Evolutionary conservation across 2,888 invertebrate genomes (phyloP), one percentile per base, ranked within the genome.

Genomic region (Thera britannica): DNA sequence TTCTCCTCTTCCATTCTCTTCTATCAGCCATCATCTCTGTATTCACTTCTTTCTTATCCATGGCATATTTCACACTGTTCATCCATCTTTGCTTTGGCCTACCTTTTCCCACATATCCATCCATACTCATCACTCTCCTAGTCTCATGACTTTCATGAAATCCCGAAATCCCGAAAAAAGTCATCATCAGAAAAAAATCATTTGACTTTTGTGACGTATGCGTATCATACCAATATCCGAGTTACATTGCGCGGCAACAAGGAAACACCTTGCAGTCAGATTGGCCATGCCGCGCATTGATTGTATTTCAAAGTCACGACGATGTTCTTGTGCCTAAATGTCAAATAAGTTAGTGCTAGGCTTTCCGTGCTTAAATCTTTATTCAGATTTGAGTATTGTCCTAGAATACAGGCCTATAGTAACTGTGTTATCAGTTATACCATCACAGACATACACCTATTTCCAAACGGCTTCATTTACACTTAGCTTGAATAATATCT

Each of bases 401-500:
- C 7, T 9, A 46, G 44, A 46, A 9, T 46, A 9, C 3, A 46
- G 9, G 44, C 9, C 44, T 46, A 9, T 46, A 46, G 44, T 46
- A 41, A 5, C 41, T 4, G 4, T 41, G 7, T 7, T 44, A 44
- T 44, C 44, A 9, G 44, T 9, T 46, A 9, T 46, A 38, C 38
- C 6, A 38, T 38, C 38, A 38, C 38, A 46, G 9, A 46, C 9
- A 46, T 7, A 46, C 2, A 7, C 9, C 44, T 46, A 46, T 52
- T 52, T 34, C 51, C 23, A 52, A 52, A 52, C 52, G 3, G 9
- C 52, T 52, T 52, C 52, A 52, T 34, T 34, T 52, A 52, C 52
- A 52, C 52, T 52, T 52, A 52, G 34, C 55, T 55, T 5, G n/a
- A 55, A 38, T 55, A 38, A 55, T 55, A 55, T 35, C 55, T 55